These are phyloP conservation scores for Aplysina aerophoba DNA, from an alignment of 37 sponge, comb jelly and placozoan genomes.

Conservation along the genomic window DNA sequence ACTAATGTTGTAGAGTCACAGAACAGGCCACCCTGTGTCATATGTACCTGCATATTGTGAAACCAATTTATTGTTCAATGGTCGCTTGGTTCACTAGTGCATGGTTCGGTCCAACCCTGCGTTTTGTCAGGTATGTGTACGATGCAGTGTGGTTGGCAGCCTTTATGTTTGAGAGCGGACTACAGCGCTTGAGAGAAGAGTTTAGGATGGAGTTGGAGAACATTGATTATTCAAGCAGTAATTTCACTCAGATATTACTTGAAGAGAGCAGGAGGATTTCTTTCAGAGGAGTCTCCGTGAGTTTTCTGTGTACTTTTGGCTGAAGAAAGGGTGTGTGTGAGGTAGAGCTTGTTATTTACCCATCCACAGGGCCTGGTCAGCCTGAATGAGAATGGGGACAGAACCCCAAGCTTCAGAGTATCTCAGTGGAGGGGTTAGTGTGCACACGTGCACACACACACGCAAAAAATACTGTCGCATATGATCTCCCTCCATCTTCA, in stretches of 20 bases:
- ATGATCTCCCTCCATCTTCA: too few species aligned
- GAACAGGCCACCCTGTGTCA: too few species aligned
- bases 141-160: constrained; percentile 69
- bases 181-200: constrained; percentile 3
- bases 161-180: constrained; percentile 34
- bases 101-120: neutral
- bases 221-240: constrained; percentile 28
- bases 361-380: neutral
- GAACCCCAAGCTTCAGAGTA: neutral
- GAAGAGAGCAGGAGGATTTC: neutral
- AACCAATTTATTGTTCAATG: too few species aligned
- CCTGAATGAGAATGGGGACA: constrained; percentile 19
- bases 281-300: constrained; percentile 63
- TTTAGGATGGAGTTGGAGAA: neutral
- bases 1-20: too few species aligned
- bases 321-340: neutral
- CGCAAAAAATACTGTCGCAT: too few species aligned
- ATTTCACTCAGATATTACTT: constrained; percentile 24
- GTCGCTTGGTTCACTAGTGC: neutral
- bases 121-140: constrained; percentile 8
- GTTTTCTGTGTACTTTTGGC: neutral
- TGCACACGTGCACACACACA: neutral
- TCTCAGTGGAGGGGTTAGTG: neutral
- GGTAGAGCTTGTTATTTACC: too few species aligned
- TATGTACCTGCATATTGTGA: too few species aligned